Base-by-base conservation (phyloP, 2,888 invertebrate species). In the Macrosiphum euphorbiae region DNA sequence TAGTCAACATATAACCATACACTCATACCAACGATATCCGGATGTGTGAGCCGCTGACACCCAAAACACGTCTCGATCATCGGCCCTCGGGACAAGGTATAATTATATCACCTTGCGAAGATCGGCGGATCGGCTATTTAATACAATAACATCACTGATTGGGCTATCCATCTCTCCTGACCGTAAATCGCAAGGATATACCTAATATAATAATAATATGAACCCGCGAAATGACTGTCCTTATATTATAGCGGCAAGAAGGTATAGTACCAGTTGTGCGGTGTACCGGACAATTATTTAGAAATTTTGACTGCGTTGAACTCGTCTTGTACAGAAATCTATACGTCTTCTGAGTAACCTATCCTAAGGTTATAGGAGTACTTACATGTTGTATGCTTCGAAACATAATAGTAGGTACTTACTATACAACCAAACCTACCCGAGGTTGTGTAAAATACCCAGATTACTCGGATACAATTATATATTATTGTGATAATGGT, bases 171-270 rank as follows among this genome's bases (percentile, higher is more conserved):
- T 52, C 52, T 67, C 16, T 67, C n/a, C n/a, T 1, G 2, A n/a
- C 13, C n/a, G 28, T 11, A n/a, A 67, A 67, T 61, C 4, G n/a
- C 11, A 52, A 3, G 16, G n/a, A n/a, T 67, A n/a, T 3, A 61
- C 11, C 52, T 16, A 13, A 13, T 13, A 16, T 52, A 52, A 52
- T 52, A 44, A 52, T 3, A 52, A 52, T 52, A 16, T 2, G 52
- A 52, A 52, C 16, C 11, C 52, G 16, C n/a, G 67, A 67, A 67
- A 67, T n/a, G 5, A 4, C n/a, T n/a, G 16, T n/a, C 67, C n/a
- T 67, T 7, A n/a, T 4, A 16, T n/a, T 13, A n/a, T n/a, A n/a
- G 55, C 20, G 0, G 24, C 1, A 0, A 0, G 20, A 20, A 3
- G 4, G 5, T 13, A 16, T 52, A 52, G 16, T 52, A 55, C 20